phyloP scores from a whole-genome alignment of 1,140 invertebrate species.

The Heliothis subflexa region DNA sequence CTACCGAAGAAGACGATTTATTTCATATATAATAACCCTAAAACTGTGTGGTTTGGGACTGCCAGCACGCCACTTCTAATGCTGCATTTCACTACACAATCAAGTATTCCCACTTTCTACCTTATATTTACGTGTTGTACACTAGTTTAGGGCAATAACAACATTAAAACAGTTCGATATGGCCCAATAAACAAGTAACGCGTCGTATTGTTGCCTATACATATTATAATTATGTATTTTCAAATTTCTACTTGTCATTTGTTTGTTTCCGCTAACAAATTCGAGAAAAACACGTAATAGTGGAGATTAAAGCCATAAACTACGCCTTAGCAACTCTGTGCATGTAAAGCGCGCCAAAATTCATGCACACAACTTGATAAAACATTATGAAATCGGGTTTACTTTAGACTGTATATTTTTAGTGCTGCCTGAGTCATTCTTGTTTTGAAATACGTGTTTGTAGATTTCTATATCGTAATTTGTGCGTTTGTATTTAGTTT shows the following conservation, averaged over 20 bases:
- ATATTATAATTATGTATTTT: conserved; percentile 39
- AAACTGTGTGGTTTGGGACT: conserved; percentile 21
- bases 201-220: conserved; percentile 36
- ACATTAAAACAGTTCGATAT: neutral
- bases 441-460: conserved; percentile 15
- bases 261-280: conserved; percentile 47
- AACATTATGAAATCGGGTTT: conserved; percentile 42
- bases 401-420: conserved; percentile 26
- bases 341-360: conserved; percentile 29
- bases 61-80: conserved; percentile 52
- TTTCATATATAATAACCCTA: conserved; percentile 57
- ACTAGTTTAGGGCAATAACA: neutral
- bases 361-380: neutral
- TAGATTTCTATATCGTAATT: neutral
- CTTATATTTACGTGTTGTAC: conserved; percentile 6
- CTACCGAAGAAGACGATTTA: conserved; percentile 47
- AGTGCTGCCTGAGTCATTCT: conserved; percentile 29
- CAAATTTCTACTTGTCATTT: conserved; percentile 45
- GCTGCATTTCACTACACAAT: conserved; percentile 41
- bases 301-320: conserved; percentile 19
- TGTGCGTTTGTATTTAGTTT: neutral
- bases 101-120: conserved; percentile 40
- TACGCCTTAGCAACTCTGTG: conserved; percentile 1
- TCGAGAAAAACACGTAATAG: conserved; percentile 49
- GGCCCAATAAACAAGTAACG: neutral